Evolutionary conservation across 1,140 invertebrate genomes (phyloP).

Genomic region (Drosophila rhopaloa): DNA sequence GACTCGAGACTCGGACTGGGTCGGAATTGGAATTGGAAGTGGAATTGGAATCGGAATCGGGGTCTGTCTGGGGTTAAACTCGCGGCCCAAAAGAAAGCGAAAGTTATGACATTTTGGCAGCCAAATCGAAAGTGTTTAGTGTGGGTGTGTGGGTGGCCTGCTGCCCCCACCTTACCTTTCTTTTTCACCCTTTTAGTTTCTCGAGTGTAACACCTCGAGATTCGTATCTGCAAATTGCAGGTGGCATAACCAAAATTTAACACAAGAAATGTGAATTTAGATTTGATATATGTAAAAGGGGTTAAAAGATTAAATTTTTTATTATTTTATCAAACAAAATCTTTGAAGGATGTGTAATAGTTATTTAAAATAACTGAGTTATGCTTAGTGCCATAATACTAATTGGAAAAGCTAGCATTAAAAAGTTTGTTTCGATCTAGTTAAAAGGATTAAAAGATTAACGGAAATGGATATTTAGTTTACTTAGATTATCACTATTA

Average conservation of each 20-base stretch:
- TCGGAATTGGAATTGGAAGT: conserved; percentile 14
- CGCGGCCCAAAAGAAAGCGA: conserved; percentile 60
- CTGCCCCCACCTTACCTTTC: conserved; percentile 2
- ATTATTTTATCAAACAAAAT: too few relatives aligned
- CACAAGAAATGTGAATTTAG: conserved; percentile 5
- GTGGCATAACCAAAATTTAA: conserved; percentile 22
- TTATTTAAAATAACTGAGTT: too few relatives aligned
- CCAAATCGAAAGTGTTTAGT: conserved; percentile 61
- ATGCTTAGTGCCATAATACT: too few relatives aligned
- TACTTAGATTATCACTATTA: too few relatives aligned
- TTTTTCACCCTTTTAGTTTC: neutral
- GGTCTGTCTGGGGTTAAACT: conserved; percentile 33
- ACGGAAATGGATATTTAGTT: too few relatives aligned
- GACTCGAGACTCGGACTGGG: conserved; percentile 33
- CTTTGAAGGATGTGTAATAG: too few relatives aligned
- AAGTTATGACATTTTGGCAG: conserved; percentile 77
- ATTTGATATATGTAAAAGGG: neutral
- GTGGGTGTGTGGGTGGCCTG: conserved; percentile 20
- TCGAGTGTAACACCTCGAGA: conserved; percentile 26
- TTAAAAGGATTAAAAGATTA: too few relatives aligned
- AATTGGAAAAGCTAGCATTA: too few relatives aligned
- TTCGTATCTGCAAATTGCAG: conserved; percentile 66
- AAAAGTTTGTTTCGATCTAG: too few relatives aligned
- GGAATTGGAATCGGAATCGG: conserved; percentile 10
- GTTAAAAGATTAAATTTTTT: too few relatives aligned